These are phyloP conservation scores for Caerostris darwini DNA, from an alignment of 1,140 invertebrate genomes.

Conservation along the genomic window DNA sequence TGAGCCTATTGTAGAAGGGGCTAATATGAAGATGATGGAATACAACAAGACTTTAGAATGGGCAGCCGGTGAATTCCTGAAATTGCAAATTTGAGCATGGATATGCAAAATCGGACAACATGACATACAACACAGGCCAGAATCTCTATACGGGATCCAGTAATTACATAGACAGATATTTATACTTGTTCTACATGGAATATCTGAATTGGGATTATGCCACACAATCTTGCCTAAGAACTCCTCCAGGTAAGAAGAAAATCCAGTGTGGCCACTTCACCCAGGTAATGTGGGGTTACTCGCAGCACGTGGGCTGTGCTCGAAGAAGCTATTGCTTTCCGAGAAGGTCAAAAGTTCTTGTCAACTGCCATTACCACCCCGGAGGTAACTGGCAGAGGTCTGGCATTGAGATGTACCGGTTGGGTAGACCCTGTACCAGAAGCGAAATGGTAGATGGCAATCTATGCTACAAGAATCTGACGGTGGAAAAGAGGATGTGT, in stretches of 20 bases:
- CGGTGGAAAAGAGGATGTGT: neutral
- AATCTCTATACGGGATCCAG: neutral
- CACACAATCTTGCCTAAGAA: neutral
- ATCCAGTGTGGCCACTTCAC: neutral
- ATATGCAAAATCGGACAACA: neutral
- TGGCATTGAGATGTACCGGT: neutral
- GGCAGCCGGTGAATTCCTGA: neutral
- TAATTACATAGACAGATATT: neutral
- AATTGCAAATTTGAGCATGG: neutral
- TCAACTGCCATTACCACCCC: neutral
- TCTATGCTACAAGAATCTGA: neutral
- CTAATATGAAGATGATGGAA: neutral
- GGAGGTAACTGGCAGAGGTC: neutral
- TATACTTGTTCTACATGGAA: neutral
- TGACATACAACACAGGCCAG: neutral
- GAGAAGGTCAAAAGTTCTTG: neutral
- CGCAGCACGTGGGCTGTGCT: neutral
- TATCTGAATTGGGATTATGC: neutral
- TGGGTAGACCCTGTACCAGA: neutral
- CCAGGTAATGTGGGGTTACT: neutral
- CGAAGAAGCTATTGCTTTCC: neutral
- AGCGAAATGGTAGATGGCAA: neutral
- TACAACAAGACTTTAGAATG: slow-evolving; percentile 7
- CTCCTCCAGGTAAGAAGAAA: neutral
- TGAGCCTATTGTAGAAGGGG: neutral